Conservation (phyloP, 2,113 vertebrate species). For the Pungitius pungitius region DNA sequence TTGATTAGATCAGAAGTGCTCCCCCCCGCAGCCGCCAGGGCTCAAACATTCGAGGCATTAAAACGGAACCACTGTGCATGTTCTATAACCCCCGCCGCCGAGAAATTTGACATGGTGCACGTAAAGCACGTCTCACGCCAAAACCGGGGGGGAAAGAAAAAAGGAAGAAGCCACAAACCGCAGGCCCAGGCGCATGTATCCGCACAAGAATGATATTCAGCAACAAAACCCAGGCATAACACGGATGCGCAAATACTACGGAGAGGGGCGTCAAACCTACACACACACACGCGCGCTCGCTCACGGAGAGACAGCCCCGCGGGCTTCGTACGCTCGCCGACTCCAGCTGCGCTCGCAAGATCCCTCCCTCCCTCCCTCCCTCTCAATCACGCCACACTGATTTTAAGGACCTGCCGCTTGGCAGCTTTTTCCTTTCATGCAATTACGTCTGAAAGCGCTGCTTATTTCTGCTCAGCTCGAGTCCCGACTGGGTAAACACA, state of each 20-base stretch:
- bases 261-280: slow-evolving; percentile 43
- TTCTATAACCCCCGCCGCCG: slow-evolving; percentile 12
- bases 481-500: slow-evolving; percentile 56
- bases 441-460: slow-evolving; percentile 61
- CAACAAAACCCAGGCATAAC: slow-evolving; percentile 43
- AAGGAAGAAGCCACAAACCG: background rate
- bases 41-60: background rate
- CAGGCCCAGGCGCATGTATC: slow-evolving; percentile 5
- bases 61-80: too few species aligned
- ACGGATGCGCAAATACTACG: slow-evolving; percentile 45
- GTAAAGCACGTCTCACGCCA: slow-evolving; percentile 2
- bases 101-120: slow-evolving; percentile 8
- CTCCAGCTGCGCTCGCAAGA: slow-evolving; percentile 66
- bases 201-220: slow-evolving; percentile 42
- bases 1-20: background rate
- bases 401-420: slow-evolving; percentile 68
- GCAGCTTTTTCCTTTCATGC: slow-evolving; percentile 72
- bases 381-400: slow-evolving; percentile 70
- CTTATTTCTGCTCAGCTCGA: slow-evolving; percentile 55
- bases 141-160: background rate
- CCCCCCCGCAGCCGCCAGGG: background rate
- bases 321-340: slow-evolving; percentile 45
- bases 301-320: slow-evolving; percentile 15
- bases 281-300: slow-evolving; percentile 26
- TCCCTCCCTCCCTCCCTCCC: slow-evolving; percentile 61